Conservation (phyloP, 2,888 invertebrate species). For the Corythucha ciliata region DNA sequence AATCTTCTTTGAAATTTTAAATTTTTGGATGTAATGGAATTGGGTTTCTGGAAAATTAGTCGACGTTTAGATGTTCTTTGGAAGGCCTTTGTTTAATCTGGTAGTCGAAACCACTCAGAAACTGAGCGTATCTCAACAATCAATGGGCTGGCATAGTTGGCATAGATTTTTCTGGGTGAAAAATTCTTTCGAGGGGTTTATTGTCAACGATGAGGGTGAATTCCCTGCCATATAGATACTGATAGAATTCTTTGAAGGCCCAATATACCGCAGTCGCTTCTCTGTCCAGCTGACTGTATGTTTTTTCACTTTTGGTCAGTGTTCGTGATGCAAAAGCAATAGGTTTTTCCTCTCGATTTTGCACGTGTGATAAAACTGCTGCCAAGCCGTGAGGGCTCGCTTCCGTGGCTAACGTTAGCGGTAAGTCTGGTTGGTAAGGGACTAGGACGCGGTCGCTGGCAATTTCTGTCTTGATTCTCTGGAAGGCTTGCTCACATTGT, state of each 20-base stretch:
- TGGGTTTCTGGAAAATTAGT: conserved; percentile 16
- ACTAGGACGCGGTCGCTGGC: conserved; percentile 14
- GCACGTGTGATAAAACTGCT: conserved; percentile 10
- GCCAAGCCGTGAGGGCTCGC: conserved; percentile 18
- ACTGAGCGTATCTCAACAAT: conserved; percentile 17
- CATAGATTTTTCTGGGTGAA: conserved; percentile 14
- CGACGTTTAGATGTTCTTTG: conserved; percentile 13
- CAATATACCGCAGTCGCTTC: conserved; percentile 27
- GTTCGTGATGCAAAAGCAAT: conserved; percentile 4
- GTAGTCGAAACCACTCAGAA: conserved; percentile 12
- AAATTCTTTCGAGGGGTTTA: conserved; percentile 20
- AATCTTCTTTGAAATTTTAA: no score
- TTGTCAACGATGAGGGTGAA: conserved; percentile 24
- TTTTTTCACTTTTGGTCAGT: neutral
- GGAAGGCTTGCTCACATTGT: conserved; percentile 1
- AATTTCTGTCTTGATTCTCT: conserved; percentile 12
- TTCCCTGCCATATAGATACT: conserved; percentile 21
- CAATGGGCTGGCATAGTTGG: conserved; percentile 14
- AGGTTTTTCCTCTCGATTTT: conserved; percentile 12
- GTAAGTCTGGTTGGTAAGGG: conserved; percentile 13
- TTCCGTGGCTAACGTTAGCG: conserved; percentile 19
- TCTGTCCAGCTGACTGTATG: neutral
- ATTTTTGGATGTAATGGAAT: no score
- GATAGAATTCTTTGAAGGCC: conserved; percentile 2
- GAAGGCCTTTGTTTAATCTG: conserved; percentile 5